Conservation (phyloP, 2,797 vertebrate genomes). For the Orientallactaga sibirica region DNA sequence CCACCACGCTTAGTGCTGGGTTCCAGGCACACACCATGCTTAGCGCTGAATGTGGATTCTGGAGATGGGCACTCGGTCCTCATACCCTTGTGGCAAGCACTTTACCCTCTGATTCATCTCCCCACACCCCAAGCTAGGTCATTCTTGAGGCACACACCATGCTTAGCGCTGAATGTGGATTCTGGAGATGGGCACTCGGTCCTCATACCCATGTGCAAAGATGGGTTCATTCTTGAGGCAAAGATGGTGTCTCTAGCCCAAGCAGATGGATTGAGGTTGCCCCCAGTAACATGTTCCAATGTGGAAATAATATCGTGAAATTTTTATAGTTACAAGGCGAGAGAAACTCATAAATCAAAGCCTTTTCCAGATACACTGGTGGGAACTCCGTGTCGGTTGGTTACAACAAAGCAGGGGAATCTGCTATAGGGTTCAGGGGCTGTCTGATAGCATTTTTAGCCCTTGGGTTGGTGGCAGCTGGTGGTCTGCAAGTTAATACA, state of each 20-base stretch:
- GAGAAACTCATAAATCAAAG: not conserved
- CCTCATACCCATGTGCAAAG: too few relatives aligned
- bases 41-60: too few relatives aligned
- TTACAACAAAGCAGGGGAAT: not conserved
- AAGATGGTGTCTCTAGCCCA: not conserved
- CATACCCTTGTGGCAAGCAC: too few relatives aligned
- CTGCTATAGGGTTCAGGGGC: not conserved
- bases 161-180: too few relatives aligned
- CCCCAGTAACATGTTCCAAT: not conserved
- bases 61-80: too few relatives aligned
- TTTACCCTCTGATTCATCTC: too few relatives aligned
- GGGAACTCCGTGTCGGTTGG: not conserved
- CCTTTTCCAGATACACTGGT: not conserved
- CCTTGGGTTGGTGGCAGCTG: not conserved
- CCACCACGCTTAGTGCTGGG: too few relatives aligned
- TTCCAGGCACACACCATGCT: too few relatives aligned
- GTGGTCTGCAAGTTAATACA: not conserved
- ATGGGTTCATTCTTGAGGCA: not conserved
- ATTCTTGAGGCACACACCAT: too few relatives aligned
- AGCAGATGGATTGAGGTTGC: not conserved
- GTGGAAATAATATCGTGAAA: not conserved
- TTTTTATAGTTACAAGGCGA: not conserved
- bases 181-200: too few relatives aligned
- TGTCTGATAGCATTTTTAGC: not conserved
- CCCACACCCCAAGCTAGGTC: too few relatives aligned